Conservation (phyloP, 1,140 invertebrate genomes). For the Anadara kagoshimensis region DNA sequence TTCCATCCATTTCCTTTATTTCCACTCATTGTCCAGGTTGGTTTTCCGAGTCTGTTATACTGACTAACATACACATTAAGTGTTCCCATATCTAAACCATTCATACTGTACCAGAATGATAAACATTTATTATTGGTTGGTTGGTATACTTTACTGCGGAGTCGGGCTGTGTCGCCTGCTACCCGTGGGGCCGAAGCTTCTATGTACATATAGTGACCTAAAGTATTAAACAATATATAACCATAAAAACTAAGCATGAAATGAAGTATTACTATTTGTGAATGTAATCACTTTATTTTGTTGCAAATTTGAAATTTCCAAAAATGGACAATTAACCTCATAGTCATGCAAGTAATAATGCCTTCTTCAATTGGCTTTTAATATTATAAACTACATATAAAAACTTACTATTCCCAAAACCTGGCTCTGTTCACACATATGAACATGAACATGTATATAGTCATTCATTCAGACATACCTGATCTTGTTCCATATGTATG, state of each 20-base stretch:
- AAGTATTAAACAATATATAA: not conserved
- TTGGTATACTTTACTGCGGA: conserved; percentile 57
- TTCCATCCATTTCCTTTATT: conserved; percentile 67
- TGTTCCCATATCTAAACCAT: conserved; percentile 73
- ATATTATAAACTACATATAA: no score
- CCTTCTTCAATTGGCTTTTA: no score
- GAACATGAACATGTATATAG: not conserved
- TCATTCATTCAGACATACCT: conserved; percentile 13
- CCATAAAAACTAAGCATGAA: no score
- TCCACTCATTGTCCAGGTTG: conserved; percentile 59
- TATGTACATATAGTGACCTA: conserved; percentile 67
- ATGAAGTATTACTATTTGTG: no score
- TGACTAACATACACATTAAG: conserved; percentile 59
- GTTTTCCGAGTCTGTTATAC: conserved; percentile 40
- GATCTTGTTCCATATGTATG: conserved; percentile 64
- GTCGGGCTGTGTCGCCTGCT: conserved; percentile 60
- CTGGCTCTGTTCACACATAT: no score
- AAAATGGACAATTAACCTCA: no score
- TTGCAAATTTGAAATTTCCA: no score
- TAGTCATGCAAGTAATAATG: no score
- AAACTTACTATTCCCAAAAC: no score
- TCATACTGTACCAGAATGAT: conserved; percentile 86
- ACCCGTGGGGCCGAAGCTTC: conserved; percentile 60
- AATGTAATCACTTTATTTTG: no score
- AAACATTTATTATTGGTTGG: conserved; percentile 57